phyloP scores from a whole-genome alignment of 2,888 invertebrate species.

The Syrista parreyssii region DNA sequence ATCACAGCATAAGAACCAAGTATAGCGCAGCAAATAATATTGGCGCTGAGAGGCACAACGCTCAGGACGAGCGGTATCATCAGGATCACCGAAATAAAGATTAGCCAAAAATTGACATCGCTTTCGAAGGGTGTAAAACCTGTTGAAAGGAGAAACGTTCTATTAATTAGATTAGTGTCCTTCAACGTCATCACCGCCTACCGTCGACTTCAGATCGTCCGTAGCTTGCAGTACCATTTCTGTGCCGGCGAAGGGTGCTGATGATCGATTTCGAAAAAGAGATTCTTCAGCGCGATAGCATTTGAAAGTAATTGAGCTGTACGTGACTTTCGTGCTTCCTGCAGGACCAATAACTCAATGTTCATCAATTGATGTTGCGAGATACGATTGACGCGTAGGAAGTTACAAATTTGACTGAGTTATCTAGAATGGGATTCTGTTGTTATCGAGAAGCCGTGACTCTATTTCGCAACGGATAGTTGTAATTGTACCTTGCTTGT shows the following conservation, averaged over 20 bases:
- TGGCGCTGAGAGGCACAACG: constrained; percentile 69
- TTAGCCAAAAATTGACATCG: constrained; percentile 74
- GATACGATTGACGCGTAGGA: neutral
- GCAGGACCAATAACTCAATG: neutral
- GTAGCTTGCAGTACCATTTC: neutral
- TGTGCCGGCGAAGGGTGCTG: neutral
- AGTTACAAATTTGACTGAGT: neutral
- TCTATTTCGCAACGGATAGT: neutral
- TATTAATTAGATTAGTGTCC: constrained; percentile 15
- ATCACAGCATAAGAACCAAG: constrained; percentile 75
- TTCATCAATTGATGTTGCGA: neutral
- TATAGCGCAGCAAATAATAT: constrained; percentile 74
- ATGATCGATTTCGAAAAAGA: neutral
- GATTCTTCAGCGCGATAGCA: neutral
- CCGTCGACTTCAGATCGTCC: neutral
- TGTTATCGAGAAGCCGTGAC: neutral
- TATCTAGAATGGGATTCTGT: neutral
- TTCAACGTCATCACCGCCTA: neutral
- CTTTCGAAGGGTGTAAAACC: constrained; percentile 66
- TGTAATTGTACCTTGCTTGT: neutral
- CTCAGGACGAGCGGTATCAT: constrained; percentile 68
- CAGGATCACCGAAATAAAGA: constrained; percentile 70
- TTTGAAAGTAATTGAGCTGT: neutral
- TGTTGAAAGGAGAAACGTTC: constrained; percentile 61
- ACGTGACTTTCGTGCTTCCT: neutral